Evolutionary conservation across 2,888 invertebrate species (phyloP).

Genomic region (Portevinia maculata): DNA sequence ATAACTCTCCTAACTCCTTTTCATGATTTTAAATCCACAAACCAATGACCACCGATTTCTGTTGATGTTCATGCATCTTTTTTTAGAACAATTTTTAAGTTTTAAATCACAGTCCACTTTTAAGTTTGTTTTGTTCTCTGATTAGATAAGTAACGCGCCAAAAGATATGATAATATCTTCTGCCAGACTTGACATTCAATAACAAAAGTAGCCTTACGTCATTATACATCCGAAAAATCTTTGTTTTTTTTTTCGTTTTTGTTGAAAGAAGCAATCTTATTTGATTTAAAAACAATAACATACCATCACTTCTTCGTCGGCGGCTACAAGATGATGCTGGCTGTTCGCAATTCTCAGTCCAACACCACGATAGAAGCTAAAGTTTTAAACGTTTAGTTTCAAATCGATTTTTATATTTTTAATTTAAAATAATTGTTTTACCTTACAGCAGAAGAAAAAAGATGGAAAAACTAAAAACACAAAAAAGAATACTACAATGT

Average conservation of each 20-base stretch:
- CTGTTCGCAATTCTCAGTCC: constrained; percentile 19
- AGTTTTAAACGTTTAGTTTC: neutral
- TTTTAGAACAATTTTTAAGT: constrained; percentile 26
- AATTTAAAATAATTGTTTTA: constrained; percentile 12
- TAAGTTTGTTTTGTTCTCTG: constrained; percentile 20
- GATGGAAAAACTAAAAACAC: constrained; percentile 49
- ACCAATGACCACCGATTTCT: too few relatives aligned
- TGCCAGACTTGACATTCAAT: constrained; percentile 10
- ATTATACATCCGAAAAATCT: constrained; percentile 11
- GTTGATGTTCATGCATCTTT: neutral
- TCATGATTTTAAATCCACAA: too few relatives aligned
- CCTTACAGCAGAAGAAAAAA: constrained; percentile 41
- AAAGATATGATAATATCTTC: constrained; percentile 14
- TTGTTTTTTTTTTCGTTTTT: neutral
- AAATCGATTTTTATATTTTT: neutral
- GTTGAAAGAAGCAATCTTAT: constrained; percentile 36
- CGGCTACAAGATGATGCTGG: neutral
- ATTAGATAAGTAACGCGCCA: constrained; percentile 37
- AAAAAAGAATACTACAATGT: constrained; percentile 51
- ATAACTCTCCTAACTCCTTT: too few relatives aligned
- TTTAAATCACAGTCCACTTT: constrained; percentile 19
- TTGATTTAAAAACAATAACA: constrained; percentile 28
- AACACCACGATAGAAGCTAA: constrained; percentile 37
- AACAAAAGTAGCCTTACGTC: constrained; percentile 1
- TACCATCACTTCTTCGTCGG: constrained; percentile 24